phyloP scores from a whole-genome alignment of 2,113 vertebrate genomes.

The Vidua macroura region DNA sequence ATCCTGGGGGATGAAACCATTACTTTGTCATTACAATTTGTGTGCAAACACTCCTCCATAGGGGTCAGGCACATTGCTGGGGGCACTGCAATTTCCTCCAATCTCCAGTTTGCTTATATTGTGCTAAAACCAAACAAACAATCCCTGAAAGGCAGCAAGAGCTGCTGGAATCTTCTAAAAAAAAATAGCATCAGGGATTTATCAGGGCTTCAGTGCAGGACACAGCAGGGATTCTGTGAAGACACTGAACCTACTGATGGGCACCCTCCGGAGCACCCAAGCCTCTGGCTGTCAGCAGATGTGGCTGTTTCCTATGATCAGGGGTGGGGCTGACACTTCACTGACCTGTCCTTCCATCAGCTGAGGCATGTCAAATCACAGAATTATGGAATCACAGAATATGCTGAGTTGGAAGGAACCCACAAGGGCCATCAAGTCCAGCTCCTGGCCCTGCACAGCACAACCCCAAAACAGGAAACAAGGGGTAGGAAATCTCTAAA shows the following conservation, averaged over 20 bases:
- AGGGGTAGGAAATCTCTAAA: conserved; percentile 15
- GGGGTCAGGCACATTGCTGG: not conserved
- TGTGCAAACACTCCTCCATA: not conserved
- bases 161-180: not conserved
- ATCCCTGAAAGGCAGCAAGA: not conserved
- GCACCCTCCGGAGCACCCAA: rapidly evolving
- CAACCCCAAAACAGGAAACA: not conserved
- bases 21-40: not conserved
- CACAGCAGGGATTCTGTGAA: not conserved
- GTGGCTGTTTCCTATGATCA: rapidly evolving
- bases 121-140: conserved; percentile 8
- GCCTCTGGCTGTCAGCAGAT: not conserved
- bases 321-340: not conserved
- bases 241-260: rapidly evolving
- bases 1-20: not conserved
- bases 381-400: not conserved
- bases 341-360: not conserved
- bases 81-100: not conserved
- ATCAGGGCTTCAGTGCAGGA: not conserved
- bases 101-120: not conserved
- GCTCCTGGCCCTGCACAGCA: not conserved
- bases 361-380: rapidly evolving
- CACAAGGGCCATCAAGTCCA: not conserved
- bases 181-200: not conserved
- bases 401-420: not conserved